phyloP scores from a whole-genome alignment of 2,888 invertebrate genomes.

The Cylindroiulus punctatus region DNA sequence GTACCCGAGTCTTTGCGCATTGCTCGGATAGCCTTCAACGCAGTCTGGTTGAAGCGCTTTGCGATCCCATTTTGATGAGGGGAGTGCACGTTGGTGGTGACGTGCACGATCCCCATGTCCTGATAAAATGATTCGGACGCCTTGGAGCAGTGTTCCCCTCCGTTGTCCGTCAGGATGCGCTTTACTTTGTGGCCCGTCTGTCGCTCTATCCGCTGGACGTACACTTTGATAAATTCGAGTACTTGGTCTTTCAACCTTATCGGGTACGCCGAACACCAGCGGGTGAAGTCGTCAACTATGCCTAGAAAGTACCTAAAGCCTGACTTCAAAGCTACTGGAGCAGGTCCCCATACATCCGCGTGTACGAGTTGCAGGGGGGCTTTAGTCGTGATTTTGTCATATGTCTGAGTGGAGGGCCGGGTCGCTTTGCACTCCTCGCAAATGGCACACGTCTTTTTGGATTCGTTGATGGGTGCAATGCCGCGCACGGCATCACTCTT shows the following conservation, averaged over 20 bases:
- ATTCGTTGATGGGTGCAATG: background rate
- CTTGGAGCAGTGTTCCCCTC: background rate
- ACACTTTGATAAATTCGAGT: background rate
- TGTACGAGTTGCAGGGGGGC: background rate
- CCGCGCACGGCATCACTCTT: background rate
- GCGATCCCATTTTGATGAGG: conserved; percentile 7
- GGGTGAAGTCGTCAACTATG: background rate
- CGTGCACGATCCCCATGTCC: background rate
- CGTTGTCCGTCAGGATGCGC: background rate
- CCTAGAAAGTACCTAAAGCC: background rate
- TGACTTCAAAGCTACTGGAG: background rate
- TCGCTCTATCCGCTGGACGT: background rate
- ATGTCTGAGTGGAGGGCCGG: background rate
- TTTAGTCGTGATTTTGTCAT: background rate
- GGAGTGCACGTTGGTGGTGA: background rate
- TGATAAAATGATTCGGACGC: background rate
- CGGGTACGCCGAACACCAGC: background rate
- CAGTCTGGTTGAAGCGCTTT: conserved; percentile 1
- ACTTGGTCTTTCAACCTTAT: background rate
- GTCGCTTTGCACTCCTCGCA: background rate
- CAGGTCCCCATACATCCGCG: background rate
- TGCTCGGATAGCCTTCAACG: background rate
- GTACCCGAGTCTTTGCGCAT: conserved; percentile 12
- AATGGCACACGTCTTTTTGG: background rate
- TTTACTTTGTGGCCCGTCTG: background rate